Base-by-base conservation (phyloP, 2,113 vertebrate species). In the Cygnus atratus region DNA sequence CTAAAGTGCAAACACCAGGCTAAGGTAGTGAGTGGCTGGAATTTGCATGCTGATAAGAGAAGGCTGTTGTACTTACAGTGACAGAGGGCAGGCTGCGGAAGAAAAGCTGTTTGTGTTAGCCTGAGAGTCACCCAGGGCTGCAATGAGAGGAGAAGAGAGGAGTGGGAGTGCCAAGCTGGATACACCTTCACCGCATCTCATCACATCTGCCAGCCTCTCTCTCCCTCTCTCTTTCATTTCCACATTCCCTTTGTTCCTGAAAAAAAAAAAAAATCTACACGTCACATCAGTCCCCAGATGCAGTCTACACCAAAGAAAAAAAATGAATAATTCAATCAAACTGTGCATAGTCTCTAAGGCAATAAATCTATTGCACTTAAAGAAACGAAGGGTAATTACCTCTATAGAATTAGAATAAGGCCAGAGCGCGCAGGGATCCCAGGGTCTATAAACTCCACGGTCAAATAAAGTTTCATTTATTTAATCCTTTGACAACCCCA, bases 61-160 rank as follows among this genome's bases (percentile, higher is more conserved):
- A 98, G 97, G 97, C 97, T 98, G 97, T 98, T 98, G 98, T 99
- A 99, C 99, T 99, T 99, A 99, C 99, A 99, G 98, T 98, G 98
- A 98, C 98, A 98, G 98, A 98, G 98, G 98, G 98, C 98, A 98
- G 98, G 98, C 99, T 99, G 98, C 98, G 98, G 98, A 98, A 98
- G 98, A 97, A 99, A 98, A 97, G 98, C 97, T 98, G 98, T 98
- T 99, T 99, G 99, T 98, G 98, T 99, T 98, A 98, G 98, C 98
- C 98, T 98, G 98, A 98, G 98, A 99, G 98, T 98, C 98, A 99
- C 98, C 99, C 98, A 97, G 98, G 98, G 98, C 98, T 99, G 98
- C 98, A 98, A 98, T 98, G 98, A 99, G 98, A 98, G 97, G 97
- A 98, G 98, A 97, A 97, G 98, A 98, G 97, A 97, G 97, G 97